phyloP scores from a whole-genome alignment of 2,113 vertebrate species.

The Polyodon spathula region DNA sequence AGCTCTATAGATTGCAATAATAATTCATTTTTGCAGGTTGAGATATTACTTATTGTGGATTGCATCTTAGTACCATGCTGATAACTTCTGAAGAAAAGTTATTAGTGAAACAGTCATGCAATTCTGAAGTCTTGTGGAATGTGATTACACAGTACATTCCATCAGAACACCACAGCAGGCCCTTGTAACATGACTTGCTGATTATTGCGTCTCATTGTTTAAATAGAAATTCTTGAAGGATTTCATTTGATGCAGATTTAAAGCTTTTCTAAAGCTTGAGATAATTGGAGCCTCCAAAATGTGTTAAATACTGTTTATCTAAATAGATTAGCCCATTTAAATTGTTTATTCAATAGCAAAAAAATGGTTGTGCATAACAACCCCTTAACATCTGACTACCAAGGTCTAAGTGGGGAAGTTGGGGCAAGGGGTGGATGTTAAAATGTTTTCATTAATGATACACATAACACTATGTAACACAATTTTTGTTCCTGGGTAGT shows the following conservation, averaged over 20 bases:
- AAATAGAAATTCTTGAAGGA: conserved; percentile 51
- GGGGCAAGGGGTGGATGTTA: no score
- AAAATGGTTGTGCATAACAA: conserved; percentile 41
- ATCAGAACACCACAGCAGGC: conserved; percentile 38
- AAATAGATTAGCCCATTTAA: conserved; percentile 48
- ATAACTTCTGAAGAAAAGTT: neutral
- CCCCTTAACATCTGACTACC: conserved; percentile 22
- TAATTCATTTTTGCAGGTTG: neutral
- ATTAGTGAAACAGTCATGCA: neutral
- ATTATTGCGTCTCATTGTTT: conserved; percentile 57
- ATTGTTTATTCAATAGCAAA: conserved; percentile 40
- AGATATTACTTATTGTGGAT: neutral
- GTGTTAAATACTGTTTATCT: conserved; percentile 45
- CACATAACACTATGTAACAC: no score
- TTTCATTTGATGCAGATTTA: conserved; percentile 70
- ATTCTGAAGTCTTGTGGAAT: conserved; percentile 36
- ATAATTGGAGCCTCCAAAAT: conserved; percentile 57
- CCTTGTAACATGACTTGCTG: conserved; percentile 34
- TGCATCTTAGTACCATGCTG: neutral
- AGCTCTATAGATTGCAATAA: no score
- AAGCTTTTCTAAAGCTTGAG: conserved; percentile 52
- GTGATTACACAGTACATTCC: conserved; percentile 53
- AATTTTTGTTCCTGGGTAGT: no score
- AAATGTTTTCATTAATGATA: no score
- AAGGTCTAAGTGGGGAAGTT: no score